Base-by-base conservation (phyloP, 2,113 vertebrate genomes). In the Microcebus ravelobensis region DNA sequence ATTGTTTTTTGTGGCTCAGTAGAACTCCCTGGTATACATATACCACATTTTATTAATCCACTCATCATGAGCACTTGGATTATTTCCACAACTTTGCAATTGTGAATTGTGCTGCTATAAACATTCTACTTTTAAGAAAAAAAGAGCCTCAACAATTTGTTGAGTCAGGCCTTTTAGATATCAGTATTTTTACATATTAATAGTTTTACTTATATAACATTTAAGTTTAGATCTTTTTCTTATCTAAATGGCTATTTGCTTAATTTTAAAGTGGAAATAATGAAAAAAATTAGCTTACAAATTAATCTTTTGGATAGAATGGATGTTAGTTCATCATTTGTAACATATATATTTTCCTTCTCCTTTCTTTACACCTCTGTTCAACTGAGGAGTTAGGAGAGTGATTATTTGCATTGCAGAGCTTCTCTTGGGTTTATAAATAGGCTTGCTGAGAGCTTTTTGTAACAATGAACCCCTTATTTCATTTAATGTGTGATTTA, bases 401-500 rank as follows among this genome's bases (percentile, higher is more conserved):
- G 39, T 63, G 65, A 10, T 25, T 63, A 45, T 83, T 70, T 87
- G 39, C 15, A 42, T 29, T 23, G 27, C 10, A 12, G 68, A 92
- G 18, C 36, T 65, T 84, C 45, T 83, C 17, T 70, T 31, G 3
- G 2, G 55, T 36, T 84, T 48, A 59, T 82, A 36, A 79, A 27
- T 23, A 23, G 67, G 36, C 61, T 96, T 63, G 13, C 67, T 4
- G 14, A 70, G 55, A 88, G 8, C 15, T 81, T 45, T 31, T 67
- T 61, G 34, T 0, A 71, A 65, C 52, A 67, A 9, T 17, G 5
- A 86, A 82, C 15, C 70, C 15, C 76, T 68, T 27, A 77, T 89
- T 97, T 59, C 21, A 55, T 57, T 96, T 82, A 21, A 65, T 82
- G 18, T 91, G 52, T 31, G 80, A 68, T 90, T 86, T 93, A 45